Percentiles rank a stretch among this genome's conserved stretches.
These are phyloP conservation scores for Pocota personata DNA, from an alignment of 2,888 invertebrate species.

Conservation along the genomic window DNA sequence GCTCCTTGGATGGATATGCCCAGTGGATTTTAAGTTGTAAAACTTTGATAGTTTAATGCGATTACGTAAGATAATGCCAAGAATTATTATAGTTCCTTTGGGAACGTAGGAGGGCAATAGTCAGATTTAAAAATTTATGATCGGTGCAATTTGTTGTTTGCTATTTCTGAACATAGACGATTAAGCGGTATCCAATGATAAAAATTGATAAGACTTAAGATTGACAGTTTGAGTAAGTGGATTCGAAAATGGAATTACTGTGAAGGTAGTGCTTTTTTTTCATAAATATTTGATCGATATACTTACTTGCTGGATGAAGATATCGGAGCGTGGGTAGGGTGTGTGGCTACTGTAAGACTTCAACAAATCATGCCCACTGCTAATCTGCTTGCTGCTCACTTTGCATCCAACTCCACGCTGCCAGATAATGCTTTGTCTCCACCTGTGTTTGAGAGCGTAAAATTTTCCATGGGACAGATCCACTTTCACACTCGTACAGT, in stretches of 20 bases:
- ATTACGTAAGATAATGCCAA: slow-evolving; percentile 9
- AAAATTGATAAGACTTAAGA: background rate
- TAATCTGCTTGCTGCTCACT: too few species aligned
- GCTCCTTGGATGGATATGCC: background rate
- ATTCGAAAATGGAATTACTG: background rate
- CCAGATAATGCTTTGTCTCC: too few species aligned
- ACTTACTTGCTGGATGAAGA: too few species aligned
- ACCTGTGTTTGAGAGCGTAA: too few species aligned
- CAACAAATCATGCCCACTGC: too few species aligned
- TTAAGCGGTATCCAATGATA: background rate
- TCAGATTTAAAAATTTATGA: background rate
- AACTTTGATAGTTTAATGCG: slow-evolving; percentile 20
- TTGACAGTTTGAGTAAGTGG: background rate
- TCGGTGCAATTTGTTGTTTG: background rate
- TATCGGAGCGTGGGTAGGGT: too few species aligned
- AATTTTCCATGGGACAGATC: too few species aligned
- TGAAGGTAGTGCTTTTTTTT: too few species aligned
- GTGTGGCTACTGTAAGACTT: too few species aligned
- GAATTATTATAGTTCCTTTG: background rate
- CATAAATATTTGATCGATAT: too few species aligned
- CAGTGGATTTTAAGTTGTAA: slow-evolving; percentile 27
- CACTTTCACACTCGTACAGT: too few species aligned
- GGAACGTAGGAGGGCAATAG: background rate
- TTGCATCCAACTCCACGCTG: too few species aligned
- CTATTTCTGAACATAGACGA: background rate